A percentile compares a stretch with the other conserved stretches of the same genome.
Conservation (phyloP, 2,888 invertebrate species). For the Leuctra nigra region DNA sequence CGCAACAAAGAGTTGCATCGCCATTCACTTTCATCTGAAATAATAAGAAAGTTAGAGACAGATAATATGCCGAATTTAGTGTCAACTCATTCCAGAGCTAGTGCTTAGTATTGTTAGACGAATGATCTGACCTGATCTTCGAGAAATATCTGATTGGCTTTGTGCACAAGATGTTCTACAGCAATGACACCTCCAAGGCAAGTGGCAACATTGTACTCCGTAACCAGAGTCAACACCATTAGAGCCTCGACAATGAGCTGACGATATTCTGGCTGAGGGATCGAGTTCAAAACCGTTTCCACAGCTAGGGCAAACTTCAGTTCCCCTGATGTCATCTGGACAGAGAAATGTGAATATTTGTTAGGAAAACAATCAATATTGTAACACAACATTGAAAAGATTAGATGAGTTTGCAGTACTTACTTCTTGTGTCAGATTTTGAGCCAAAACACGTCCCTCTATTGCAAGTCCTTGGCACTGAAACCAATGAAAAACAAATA, state of each 20-base stretch:
- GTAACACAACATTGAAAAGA: neutral
- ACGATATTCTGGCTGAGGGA: constrained; percentile 97
- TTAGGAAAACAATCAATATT: neutral
- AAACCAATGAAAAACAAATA: too few relatives aligned
- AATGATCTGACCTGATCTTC: constrained; percentile 76
- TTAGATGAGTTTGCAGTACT: too few relatives aligned
- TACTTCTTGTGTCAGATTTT: constrained; percentile 87
- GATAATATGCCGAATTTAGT: too few relatives aligned
- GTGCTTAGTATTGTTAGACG: too few relatives aligned
- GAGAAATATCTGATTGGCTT: constrained; percentile 90
- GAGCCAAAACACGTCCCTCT: constrained; percentile 83
- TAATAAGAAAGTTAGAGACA: constrained; percentile 24
- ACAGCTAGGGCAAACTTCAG: constrained; percentile 96
- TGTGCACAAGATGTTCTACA: constrained; percentile 88
- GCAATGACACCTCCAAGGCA: constrained; percentile 73
- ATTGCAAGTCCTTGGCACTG: constrained; percentile 91
- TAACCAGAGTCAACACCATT: constrained; percentile 89
- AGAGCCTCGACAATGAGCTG: constrained; percentile 95
- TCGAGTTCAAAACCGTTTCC: constrained; percentile 92
- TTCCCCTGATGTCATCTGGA: constrained; percentile 93
- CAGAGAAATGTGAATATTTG: neutral
- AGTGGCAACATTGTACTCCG: constrained; percentile 75
- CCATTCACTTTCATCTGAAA: constrained; percentile 77
- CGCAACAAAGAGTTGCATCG: constrained; percentile 91
- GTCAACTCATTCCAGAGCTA: too few relatives aligned